phyloP scores from a whole-genome alignment of 2,888 invertebrate species.

The Biston betularia region DNA sequence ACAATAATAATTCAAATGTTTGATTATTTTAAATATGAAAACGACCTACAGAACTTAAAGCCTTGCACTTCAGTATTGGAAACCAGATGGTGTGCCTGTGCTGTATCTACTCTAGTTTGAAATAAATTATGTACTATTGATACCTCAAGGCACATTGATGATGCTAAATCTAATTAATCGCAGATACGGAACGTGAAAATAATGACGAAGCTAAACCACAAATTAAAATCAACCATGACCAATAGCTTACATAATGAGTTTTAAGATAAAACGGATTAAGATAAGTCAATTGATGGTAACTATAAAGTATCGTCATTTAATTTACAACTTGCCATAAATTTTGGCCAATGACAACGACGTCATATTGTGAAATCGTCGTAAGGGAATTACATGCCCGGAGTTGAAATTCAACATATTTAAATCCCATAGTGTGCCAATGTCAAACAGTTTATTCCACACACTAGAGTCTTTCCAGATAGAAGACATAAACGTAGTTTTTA shows the following conservation, averaged over 20 bases:
- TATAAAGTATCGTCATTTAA: not conserved
- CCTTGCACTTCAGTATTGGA: too few relatives aligned
- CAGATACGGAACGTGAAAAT: not conserved
- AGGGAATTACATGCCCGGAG: too few relatives aligned
- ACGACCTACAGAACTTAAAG: too few relatives aligned
- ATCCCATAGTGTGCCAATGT: too few relatives aligned
- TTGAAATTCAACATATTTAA: too few relatives aligned
- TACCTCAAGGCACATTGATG: not conserved
- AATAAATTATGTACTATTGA: not conserved
- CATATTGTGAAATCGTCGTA: too few relatives aligned
- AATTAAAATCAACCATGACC: not conserved
- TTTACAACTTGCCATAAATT: constrained; percentile 5
- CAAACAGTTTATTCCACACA: too few relatives aligned
- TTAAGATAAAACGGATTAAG: not conserved
- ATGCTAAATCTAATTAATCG: not conserved
- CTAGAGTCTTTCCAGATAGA: too few relatives aligned
- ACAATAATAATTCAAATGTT: too few relatives aligned
- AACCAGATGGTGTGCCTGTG: not conserved
- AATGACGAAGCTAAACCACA: constrained; percentile 2
- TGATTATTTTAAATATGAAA: too few relatives aligned
- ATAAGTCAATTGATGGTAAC: not conserved
- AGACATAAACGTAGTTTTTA: too few relatives aligned
- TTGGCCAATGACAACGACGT: too few relatives aligned
- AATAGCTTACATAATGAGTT: not conserved
- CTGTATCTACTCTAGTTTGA: not conserved